Evolutionary conservation across 1,140 invertebrate species (phyloP), one percentile per base, ranked within the genome.

Genomic region (Neodiprion fabricii): DNA sequence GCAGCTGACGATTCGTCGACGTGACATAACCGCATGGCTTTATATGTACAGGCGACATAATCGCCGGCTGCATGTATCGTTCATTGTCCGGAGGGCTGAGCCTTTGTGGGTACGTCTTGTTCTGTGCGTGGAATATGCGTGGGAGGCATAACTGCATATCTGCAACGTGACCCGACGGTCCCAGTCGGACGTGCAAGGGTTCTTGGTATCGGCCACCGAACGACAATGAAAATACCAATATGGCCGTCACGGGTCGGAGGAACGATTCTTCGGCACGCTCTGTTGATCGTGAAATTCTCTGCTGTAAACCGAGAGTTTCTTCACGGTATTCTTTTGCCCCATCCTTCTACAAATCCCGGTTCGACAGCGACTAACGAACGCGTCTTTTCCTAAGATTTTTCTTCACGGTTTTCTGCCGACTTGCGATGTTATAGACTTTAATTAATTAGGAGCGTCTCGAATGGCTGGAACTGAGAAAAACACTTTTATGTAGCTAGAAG

Each of bases 81-180:
- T 7, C 70, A 71, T 79, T 78, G 79, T 80, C 78, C 72, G 77
- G 48, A 79, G 75, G 80, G 77, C 79, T 81, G 77, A 73, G 73
- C 80, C 79, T 75, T 72, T 76, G 80, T 75, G 73, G 77, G 77
- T 69, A 76, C 48, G n/a, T 71, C 21, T 71, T 9, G 53, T 61
- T 17, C 11, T 61, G 28, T 40, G 2, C 28, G 2, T 40, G 5
- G 23, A 70, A 70, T 14, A 17, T 68, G 77, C 78, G 82, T 84
- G 79, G 82, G 81, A 79, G 76, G 76, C 70, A 77, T 79, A 83
- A 80, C 80, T 79, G 81, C 82, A 84, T 84, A 81, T 82, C 76
- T 82, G 11, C 74, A 73, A 80, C 76, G 82, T 83, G 80, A 83
- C 80, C 80, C 79, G n/a, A 61, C 61, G 11, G 11, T 61, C 53